These are phyloP conservation scores for Apeltes quadracus DNA, from an alignment of 2,113 vertebrate genomes.

Conservation along the genomic window DNA sequence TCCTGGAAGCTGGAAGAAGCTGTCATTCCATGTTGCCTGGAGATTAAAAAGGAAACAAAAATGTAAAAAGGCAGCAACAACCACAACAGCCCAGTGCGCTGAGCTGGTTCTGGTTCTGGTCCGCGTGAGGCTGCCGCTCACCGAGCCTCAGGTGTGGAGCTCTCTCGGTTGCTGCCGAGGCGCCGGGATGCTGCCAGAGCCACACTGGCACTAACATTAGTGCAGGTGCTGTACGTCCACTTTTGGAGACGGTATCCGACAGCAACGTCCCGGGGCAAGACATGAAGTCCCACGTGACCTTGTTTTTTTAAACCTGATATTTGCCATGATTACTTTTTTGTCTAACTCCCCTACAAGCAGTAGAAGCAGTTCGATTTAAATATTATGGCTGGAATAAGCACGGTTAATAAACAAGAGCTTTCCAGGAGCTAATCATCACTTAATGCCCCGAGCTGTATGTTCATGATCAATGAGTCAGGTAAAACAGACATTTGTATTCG, in stretches of 20 bases:
- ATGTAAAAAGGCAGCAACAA: neutral
- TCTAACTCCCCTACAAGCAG: neutral
- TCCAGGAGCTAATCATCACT: constrained; percentile 20
- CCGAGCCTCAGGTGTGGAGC: constrained; percentile 70
- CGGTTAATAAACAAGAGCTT: neutral
- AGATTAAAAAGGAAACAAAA: constrained; percentile 3
- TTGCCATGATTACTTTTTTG: neutral
- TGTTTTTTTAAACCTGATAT: constrained; percentile 10
- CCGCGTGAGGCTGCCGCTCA: constrained; percentile 59
- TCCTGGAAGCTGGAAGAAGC: constrained; percentile 1
- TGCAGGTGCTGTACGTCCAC: constrained; percentile 61
- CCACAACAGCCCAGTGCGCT: constrained; percentile 23
- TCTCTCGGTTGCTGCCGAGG: constrained; percentile 65
- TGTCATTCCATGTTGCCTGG: constrained; percentile 2
- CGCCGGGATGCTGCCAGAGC: constrained; percentile 50
- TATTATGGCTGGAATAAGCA: neutral
- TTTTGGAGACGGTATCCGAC: constrained; percentile 42
- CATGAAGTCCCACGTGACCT: constrained; percentile 31
- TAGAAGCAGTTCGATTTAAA: neutral
- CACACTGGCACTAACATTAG: constrained; percentile 49
- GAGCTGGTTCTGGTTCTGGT: constrained; percentile 48
- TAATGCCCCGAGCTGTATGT: constrained; percentile 20
- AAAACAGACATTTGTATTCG: too few species aligned
- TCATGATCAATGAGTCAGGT: constrained; percentile 47
- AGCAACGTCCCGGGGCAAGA: constrained; percentile 36